Base-by-base conservation (phyloP, 2,888 invertebrate genomes). In the Catocala sponsa region DNA sequence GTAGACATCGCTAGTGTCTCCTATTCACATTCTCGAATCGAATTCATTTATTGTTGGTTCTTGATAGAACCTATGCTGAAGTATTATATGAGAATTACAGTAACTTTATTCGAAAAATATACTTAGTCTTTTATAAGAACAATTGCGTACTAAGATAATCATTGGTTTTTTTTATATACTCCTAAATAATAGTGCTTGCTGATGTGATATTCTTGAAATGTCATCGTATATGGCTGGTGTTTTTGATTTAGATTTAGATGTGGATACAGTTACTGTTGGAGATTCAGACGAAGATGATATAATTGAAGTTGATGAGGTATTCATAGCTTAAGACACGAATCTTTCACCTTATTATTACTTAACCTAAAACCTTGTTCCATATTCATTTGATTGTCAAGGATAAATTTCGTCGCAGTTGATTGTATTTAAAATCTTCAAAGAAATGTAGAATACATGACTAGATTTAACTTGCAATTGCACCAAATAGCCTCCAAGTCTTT, bases 231-330 rank as follows among this genome's bases (percentile, higher is more conserved):
- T 97, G 97, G 97, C 97, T 90, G 98, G 97, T 92, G 97, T 98
- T 91, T 98, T 99, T 93, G 98, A 98, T 95, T 96, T 99, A 91
- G 98, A 99, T 94, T 95, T 98, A 86, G 96, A 96, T 89, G 94
- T 94, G 81, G 95, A 95, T 88, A 94, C 95, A 68, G 95, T 95
- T 79, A 94, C 95, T 69, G 95, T 96, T 76, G 96, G 95, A 85
- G 97, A 97, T 89, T 97, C 97, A 87, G 97, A 97, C 83, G 97
- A 98, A 80, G 98, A 98, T 89, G 99, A 99, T 95, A 97, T 97
- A 88, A 97, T 98, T 88, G 98, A 98, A 86, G 95, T 96, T 75
- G 97, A 98, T 95, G 97, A 97, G 96, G 98, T 98, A 95, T 95
- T 92, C 88, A 74, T 76, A 54, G 67, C 49, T 68, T 66, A 59